Conservation (phyloP, 2,888 invertebrate species). For the Dryococelus australis region DNA sequence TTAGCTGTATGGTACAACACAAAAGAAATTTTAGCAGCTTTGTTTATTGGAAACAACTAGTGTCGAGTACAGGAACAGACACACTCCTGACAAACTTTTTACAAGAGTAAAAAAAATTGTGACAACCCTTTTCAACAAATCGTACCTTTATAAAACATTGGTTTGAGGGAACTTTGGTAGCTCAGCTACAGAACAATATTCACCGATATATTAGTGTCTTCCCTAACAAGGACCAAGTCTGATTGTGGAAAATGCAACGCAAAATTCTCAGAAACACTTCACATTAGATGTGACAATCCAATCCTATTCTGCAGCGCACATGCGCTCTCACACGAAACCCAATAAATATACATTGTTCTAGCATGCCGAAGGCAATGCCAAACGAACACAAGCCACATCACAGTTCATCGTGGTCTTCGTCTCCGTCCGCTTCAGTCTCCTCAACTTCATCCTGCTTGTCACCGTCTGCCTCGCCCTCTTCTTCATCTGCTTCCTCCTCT, state of each 20-base stretch:
- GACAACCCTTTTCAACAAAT: neutral
- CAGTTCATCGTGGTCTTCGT: constrained; percentile 1
- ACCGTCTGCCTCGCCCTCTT: neutral
- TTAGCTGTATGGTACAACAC: no score
- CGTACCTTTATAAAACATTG: neutral
- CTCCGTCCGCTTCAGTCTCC: neutral
- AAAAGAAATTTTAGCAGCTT: neutral
- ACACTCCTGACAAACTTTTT: neutral
- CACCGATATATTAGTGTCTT: neutral
- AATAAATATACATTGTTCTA: neutral
- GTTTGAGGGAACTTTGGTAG: no score
- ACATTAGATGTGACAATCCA: neutral
- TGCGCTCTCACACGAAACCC: neutral
- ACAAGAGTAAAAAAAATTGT: neutral
- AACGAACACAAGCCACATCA: neutral
- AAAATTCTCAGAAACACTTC: neutral
- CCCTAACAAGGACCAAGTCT: neutral
- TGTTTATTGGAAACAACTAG: neutral
- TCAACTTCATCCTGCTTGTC: neutral
- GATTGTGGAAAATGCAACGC: neutral
- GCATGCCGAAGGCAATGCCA: neutral
- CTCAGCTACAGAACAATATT: neutral
- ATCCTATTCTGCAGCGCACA: neutral
- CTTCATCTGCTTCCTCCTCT: neutral
- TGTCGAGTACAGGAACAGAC: neutral